These are phyloP conservation scores for Chloroceryle inda DNA, from an alignment of 2,797 vertebrate species.

Conservation along the genomic window DNA sequence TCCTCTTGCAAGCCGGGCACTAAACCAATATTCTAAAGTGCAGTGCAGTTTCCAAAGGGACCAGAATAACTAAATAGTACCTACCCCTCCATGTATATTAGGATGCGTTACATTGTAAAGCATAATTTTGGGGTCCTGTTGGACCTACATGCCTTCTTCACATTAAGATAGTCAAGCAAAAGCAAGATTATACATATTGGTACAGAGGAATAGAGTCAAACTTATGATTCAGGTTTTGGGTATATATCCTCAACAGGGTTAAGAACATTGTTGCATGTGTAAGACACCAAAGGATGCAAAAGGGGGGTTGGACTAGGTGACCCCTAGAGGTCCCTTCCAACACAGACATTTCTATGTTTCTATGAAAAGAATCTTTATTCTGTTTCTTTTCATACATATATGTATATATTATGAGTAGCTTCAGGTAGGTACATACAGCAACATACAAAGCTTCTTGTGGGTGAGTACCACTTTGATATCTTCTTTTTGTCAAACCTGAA, in stretches of 20 bases:
- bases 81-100: neutral
- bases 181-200: neutral
- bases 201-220: neutral
- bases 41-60: neutral
- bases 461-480: neutral
- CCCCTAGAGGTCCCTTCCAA: too few species aligned
- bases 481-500: neutral
- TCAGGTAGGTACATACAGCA: neutral
- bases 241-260: neutral
- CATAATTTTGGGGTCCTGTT: neutral
- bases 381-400: neutral
- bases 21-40: neutral
- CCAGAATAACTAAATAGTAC: neutral
- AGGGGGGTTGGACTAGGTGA: too few species aligned
- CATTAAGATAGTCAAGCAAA: neutral
- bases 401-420: neutral
- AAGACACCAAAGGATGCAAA: neutral
- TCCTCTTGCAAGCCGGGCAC: neutral
- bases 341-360: too few species aligned
- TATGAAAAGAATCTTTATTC: neutral
- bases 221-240: neutral
- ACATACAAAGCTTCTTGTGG: neutral
- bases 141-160: accelerated
- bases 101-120: neutral
- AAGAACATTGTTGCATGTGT: accelerated